phyloP scores from a whole-genome alignment of 2,113 vertebrate genomes.

The Festucalex cinctus region DNA sequence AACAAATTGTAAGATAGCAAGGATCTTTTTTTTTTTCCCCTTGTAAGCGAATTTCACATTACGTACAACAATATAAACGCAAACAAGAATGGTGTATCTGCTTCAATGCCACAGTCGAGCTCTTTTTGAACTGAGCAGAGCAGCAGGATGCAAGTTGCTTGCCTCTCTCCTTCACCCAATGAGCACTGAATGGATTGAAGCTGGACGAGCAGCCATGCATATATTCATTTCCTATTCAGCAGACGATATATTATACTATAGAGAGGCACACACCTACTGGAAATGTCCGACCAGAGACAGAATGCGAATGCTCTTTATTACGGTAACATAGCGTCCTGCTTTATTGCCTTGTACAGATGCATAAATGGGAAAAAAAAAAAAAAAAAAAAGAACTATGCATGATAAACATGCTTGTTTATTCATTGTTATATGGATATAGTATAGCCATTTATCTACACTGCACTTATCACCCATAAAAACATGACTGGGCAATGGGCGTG shows the following conservation, averaged over 20 bases:
- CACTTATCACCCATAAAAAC: not conserved
- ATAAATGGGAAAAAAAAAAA: not conserved
- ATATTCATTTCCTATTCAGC: slow-evolving; percentile 58
- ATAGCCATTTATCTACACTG: not conserved
- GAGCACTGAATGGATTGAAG: slow-evolving; percentile 68
- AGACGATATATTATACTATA: slow-evolving; percentile 37
- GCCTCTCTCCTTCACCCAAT: slow-evolving; percentile 42
- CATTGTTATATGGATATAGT: not conserved
- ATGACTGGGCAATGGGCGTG: not conserved
- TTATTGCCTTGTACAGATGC: slow-evolving; percentile 8
- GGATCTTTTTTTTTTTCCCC: not conserved
- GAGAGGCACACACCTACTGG: slow-evolving; percentile 42
- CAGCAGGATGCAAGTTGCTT: slow-evolving; percentile 37
- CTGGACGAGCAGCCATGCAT: slow-evolving; percentile 54
- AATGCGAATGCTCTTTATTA: slow-evolving; percentile 28
- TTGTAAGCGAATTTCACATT: slow-evolving; percentile 31
- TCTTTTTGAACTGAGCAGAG: slow-evolving; percentile 40
- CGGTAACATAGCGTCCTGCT: slow-evolving; percentile 12
- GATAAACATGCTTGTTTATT: not conserved
- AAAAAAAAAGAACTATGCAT: not conserved
- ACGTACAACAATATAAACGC: slow-evolving; percentile 25
- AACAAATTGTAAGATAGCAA: slow-evolving; percentile 15
- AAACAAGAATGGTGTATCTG: slow-evolving; percentile 36
- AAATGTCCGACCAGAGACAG: slow-evolving; percentile 41
- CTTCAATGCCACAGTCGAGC: slow-evolving; percentile 43